These are phyloP conservation scores for Coptotermes formosanus DNA, from an alignment of 1,140 invertebrate species.

Conservation along the genomic window DNA sequence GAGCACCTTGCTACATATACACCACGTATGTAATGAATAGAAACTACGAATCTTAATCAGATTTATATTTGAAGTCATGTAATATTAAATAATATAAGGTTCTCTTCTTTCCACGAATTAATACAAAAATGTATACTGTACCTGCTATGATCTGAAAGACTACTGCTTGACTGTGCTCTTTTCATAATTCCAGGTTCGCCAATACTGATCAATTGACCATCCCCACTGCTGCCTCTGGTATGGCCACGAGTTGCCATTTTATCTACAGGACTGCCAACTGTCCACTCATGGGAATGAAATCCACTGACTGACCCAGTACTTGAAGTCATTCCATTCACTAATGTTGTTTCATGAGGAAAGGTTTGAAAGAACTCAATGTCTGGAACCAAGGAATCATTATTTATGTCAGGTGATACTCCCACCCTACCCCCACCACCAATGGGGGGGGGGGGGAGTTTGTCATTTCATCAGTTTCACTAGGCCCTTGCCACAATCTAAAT, in stretches of 20 bases:
- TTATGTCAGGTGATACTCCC: too few species aligned
- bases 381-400: slow-evolving; percentile 27
- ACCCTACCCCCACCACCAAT: too few species aligned
- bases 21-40: too few species aligned
- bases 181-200: slow-evolving; percentile 49
- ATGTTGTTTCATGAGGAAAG: slow-evolving; percentile 20
- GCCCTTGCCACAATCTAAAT: background rate
- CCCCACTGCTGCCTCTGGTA: slow-evolving; percentile 39
- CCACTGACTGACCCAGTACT: slow-evolving; percentile 19
- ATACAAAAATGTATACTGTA: slow-evolving; percentile 23
- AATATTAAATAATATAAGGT: too few species aligned
- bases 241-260: slow-evolving; percentile 37
- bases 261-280: slow-evolving; percentile 2
- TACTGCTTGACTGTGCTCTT: slow-evolving; percentile 65
- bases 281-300: slow-evolving; percentile 4
- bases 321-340: slow-evolving; percentile 30
- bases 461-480: too few species aligned
- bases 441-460: too few species aligned
- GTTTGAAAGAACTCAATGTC: slow-evolving; percentile 40
- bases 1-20: too few species aligned
- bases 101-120: too few species aligned
- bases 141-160: slow-evolving; percentile 50
- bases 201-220: slow-evolving; percentile 38
- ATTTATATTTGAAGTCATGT: too few species aligned
- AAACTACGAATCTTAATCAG: too few species aligned